Conservation (phyloP, 2,113 vertebrate genomes). For the Herpetotheres cachinnans region DNA sequence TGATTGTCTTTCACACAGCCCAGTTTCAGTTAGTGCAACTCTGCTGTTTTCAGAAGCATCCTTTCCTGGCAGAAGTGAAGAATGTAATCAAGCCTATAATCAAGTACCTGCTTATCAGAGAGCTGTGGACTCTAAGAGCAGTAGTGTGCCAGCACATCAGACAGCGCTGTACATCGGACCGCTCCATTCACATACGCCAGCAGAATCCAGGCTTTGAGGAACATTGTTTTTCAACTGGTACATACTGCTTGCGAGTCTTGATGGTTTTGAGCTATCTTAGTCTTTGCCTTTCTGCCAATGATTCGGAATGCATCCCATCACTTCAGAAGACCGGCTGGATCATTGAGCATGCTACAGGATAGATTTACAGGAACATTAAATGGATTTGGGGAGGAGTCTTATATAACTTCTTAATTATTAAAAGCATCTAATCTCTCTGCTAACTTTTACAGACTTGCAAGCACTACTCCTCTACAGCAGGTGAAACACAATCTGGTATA, state of each 20-base stretch:
- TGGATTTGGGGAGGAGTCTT: conserved; percentile 34
- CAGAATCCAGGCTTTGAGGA: not conserved
- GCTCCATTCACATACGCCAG: not conserved
- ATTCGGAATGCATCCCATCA: accelerated
- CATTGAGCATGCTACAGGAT: not conserved
- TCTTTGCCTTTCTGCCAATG: not conserved
- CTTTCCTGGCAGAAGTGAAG: not conserved
- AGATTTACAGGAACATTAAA: conserved; percentile 12
- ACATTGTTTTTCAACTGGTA: not conserved
- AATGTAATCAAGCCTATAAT: not conserved
- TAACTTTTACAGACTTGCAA: conserved; percentile 30
- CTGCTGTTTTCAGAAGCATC: not conserved
- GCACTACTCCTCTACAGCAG: not conserved
- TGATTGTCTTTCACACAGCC: not conserved
- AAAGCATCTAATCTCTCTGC: conserved; percentile 27
- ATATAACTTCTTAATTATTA: conserved; percentile 34
- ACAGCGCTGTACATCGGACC: not conserved
- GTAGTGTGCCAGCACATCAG: not conserved
- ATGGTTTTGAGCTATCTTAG: not conserved
- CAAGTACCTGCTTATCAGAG: not conserved
- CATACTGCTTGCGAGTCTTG: not conserved
- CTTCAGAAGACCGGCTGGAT: not conserved
- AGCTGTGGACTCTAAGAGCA: not conserved
- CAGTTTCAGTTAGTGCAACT: not conserved
- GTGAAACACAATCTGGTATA: not conserved